Percentiles rank a stretch among this genome's conserved stretches.
phyloP scores from a whole-genome alignment of 2,797 vertebrate species.

The Chelidonichthys spinosus region DNA sequence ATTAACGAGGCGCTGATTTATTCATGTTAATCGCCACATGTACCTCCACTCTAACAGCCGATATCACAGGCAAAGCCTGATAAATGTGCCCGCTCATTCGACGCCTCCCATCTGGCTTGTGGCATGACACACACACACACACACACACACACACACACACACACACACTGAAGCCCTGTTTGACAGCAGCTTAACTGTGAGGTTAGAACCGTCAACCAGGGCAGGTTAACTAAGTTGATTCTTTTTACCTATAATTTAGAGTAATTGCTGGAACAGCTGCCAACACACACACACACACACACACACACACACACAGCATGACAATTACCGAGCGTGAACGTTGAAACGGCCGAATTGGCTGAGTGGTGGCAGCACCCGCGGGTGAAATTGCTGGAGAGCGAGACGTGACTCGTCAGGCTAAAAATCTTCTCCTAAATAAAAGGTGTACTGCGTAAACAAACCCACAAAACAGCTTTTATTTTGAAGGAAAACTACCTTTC shows the following conservation, averaged over 20 bases:
- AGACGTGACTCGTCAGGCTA: constrained; percentile 18
- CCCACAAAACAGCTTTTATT: constrained; percentile 12
- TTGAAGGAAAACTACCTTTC: background rate
- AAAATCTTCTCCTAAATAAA: constrained; percentile 27
- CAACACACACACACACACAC: constrained; percentile 27
- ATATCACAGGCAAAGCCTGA: background rate
- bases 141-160: too few species aligned
- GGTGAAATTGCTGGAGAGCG: constrained; percentile 41
- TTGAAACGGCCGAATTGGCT: constrained; percentile 16
- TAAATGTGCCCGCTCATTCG: constrained; percentile 11
- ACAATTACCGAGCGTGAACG: constrained; percentile 36
- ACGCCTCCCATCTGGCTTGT: background rate
- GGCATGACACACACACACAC: background rate
- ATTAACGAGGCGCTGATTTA: constrained; percentile 10
- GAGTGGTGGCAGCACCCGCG: constrained; percentile 29
- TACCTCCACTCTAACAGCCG: background rate
- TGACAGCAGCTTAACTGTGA: background rate
- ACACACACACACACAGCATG: constrained; percentile 40
- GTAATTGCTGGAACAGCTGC: constrained; percentile 22
- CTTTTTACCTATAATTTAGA: background rate
- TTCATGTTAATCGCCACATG: constrained; percentile 2
- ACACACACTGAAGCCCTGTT: background rate
- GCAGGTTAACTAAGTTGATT: constrained; percentile 37
- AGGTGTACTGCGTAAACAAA: constrained; percentile 6
- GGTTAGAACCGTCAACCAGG: constrained; percentile 18